Evolutionary conservation across 2,888 invertebrate genomes (phyloP), one percentile per base, ranked within the genome.

Genomic region (Epiperipatus broadwayi): DNA sequence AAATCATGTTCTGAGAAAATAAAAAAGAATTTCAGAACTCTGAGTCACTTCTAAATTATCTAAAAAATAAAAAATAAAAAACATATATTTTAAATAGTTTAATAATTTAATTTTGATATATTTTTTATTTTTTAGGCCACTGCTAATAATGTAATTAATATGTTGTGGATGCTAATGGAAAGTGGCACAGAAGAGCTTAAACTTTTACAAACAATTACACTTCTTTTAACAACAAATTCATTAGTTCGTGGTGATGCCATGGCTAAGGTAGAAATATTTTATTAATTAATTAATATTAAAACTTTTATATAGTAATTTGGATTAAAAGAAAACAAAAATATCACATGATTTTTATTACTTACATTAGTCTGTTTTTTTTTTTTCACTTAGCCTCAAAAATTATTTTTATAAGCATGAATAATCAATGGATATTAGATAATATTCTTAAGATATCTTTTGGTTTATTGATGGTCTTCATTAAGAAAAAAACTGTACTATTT

Each of bases 161-260:
- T 87, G 21, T 63, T 97, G 40, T 91, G 85, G 76, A 73, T 76
- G 57, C 67, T 97, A 5, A 89, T 93, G 69, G 91, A 93, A 59
- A 71, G 75, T n/a, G 80, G 81, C 2, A 75, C 83, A 20, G 80
- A 95, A 59, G 95, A 95, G 66, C 74, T 97, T 14, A 89, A 91
- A 67, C 73, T 97, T 42, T 66, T 97, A 35, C 93, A 95, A 63
- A 93, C 91, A 0, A 81, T 91, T 10, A 89, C 93, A 0, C 63
- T 95, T 18, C 63, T 97, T 40, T 71, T 97, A 45, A 93, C 91
- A 31, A 89, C 91, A n/a, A 93, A 87, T 46, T 75, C 81, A 42
- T 69, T 91, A 37, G 91, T 95, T 22, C 85, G 84, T 57, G 91
- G 91, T 37, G 87, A 89, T 51, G 79, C 83, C 3, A 64, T 97